Evolutionary conservation across 2,888 invertebrate species (phyloP).

Genomic region (Andrena trimmerana): DNA sequence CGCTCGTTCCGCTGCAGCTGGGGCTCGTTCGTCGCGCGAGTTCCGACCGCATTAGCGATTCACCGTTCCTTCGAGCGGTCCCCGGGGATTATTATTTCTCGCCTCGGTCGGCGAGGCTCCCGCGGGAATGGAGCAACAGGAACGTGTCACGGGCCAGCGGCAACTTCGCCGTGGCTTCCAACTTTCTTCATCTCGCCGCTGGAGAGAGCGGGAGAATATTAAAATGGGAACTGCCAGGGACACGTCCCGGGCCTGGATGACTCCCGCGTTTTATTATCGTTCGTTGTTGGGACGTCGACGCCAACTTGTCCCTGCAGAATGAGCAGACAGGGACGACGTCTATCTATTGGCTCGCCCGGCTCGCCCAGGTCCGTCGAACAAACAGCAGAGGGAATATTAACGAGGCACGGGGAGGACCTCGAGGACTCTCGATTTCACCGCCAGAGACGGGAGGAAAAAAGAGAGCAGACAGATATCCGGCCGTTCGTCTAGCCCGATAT

Average conservation of each 20-base stretch:
- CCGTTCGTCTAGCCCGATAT: not conserved
- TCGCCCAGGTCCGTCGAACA: not conserved
- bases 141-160: slow-evolving; percentile 28
- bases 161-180: slow-evolving; percentile 27
- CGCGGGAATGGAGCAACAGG: slow-evolving; percentile 39
- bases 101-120: slow-evolving; percentile 8
- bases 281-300: not conserved
- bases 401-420: not conserved
- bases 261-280: not conserved
- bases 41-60: slow-evolving; percentile 16
- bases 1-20: no score
- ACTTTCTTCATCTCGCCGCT: slow-evolving; percentile 32
- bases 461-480: not conserved
- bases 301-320: not conserved
- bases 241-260: not conserved
- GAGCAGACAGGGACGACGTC: not conserved
- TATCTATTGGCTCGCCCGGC: not conserved
- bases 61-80: slow-evolving; percentile 9
- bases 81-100: slow-evolving; percentile 46
- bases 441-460: not conserved
- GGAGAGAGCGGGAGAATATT: slow-evolving; percentile 22
- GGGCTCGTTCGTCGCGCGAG: not conserved
- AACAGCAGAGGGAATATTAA: not conserved
- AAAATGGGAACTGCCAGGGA: slow-evolving; percentile 2
- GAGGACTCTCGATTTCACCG: slow-evolving; percentile 7